phyloP scores from a whole-genome alignment of 2,888 invertebrate genomes.

The Clistopyga incitator region DNA sequence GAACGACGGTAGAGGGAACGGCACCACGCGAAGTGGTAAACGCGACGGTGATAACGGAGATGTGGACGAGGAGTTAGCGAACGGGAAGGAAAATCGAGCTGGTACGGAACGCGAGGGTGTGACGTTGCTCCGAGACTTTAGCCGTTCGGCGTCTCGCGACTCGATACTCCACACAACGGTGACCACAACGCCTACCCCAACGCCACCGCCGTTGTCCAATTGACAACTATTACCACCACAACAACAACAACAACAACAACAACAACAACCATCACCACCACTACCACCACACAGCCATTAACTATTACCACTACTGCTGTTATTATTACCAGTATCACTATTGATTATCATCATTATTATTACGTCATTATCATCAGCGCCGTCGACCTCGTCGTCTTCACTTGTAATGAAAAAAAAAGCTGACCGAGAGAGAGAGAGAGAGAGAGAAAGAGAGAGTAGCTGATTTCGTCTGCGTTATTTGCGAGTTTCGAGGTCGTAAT shows the following conservation, averaged over 20 bases:
- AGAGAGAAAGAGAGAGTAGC: slow-evolving; percentile 5
- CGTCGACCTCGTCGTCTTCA: slow-evolving; percentile 64
- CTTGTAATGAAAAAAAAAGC: slow-evolving; percentile 48
- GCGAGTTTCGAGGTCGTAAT: slow-evolving; percentile 39
- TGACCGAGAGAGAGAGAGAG: slow-evolving; percentile 29
- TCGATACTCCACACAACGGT: slow-evolving; percentile 85
- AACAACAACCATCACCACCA: slow-evolving; percentile 63
- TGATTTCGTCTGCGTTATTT: slow-evolving; percentile 50
- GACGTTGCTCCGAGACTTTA: slow-evolving; percentile 87
- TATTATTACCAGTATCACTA: slow-evolving; percentile 73
- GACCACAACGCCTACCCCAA: slow-evolving; percentile 79
- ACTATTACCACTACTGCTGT: slow-evolving; percentile 72
- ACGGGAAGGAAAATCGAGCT: slow-evolving; percentile 49
- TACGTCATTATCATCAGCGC: slow-evolving; percentile 65
- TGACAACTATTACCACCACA: slow-evolving; percentile 68
- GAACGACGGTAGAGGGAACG: slow-evolving; percentile 83
- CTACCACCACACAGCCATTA: slow-evolving; percentile 67
- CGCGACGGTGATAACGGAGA: slow-evolving; percentile 38
- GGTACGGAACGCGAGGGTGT: slow-evolving; percentile 86
- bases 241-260: slow-evolving; percentile 34
- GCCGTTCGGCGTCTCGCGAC: slow-evolving; percentile 88
- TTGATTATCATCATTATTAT: slow-evolving; percentile 75
- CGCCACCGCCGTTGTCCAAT: slow-evolving; percentile 80
- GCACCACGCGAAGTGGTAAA: slow-evolving; percentile 62
- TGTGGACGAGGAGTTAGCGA: slow-evolving; percentile 25